Percentiles rank a stretch among this genome's conserved stretches.
phyloP scores from a whole-genome alignment of 1,140 invertebrate genomes.

The Arion vulgaris region DNA sequence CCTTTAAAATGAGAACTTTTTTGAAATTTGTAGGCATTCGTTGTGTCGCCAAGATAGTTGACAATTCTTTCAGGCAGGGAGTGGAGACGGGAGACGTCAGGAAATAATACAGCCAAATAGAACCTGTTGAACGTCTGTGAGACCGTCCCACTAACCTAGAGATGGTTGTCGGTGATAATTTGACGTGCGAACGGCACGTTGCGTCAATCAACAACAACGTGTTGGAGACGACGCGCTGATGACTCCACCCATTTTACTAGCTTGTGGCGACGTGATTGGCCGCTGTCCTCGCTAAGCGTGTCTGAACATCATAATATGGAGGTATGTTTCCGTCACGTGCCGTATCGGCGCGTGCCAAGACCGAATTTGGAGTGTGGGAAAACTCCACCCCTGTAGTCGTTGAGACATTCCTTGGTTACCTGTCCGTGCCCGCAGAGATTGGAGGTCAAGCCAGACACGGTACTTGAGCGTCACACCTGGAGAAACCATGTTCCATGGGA shows the following conservation, averaged over 20 bases:
- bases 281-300: background rate
- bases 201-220: background rate
- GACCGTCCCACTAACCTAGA: background rate
- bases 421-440: background rate
- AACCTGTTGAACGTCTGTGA: conserved; percentile 2
- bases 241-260: background rate
- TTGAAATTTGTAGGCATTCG: background rate
- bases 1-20: too few species aligned
- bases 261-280: background rate
- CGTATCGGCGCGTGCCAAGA: background rate
- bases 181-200: conserved; percentile 6
- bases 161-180: background rate
- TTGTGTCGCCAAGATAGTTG: background rate
- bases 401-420: conserved; percentile 12
- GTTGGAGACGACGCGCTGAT: background rate
- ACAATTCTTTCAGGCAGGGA: background rate
- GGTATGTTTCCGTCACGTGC: conserved; percentile 5
- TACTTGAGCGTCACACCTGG: background rate
- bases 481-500: conserved; percentile 1
- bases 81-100: background rate
- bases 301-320: background rate
- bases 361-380: conserved; percentile 18
- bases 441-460: conserved; percentile 4
- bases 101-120: background rate
- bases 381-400: background rate